A percentile compares a stretch with the other conserved stretches of the same genome.
Conservation (phyloP, 2,113 vertebrate species). For the Chaenogobius annularis region DNA sequence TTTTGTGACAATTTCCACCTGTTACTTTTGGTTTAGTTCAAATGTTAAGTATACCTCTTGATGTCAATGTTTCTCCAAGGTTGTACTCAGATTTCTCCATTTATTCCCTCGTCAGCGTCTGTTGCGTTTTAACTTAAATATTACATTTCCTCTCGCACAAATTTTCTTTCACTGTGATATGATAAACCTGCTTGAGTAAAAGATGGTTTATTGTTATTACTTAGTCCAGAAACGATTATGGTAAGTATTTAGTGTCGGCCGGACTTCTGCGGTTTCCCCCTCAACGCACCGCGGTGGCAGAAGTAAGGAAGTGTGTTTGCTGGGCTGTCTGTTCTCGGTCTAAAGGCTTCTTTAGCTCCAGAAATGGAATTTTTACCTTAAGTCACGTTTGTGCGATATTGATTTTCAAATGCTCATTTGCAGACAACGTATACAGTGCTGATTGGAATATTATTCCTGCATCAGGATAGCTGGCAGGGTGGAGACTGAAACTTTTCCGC, state of each 20-base stretch:
- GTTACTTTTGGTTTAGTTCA: too few species aligned
- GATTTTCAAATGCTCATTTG: conserved; percentile 63
- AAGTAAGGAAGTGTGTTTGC: background rate
- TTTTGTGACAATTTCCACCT: conserved; percentile 44
- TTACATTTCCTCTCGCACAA: background rate
- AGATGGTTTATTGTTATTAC: conserved; percentile 59
- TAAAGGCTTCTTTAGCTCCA: conserved; percentile 50
- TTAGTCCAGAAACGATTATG: conserved; percentile 60
- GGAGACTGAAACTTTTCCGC: too few species aligned
- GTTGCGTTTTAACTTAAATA: conserved; percentile 40
- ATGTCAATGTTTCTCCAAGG: conserved; percentile 28
- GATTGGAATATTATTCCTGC: conserved; percentile 58
- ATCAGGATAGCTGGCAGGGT: conserved; percentile 72
- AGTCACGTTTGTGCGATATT: conserved; percentile 36
- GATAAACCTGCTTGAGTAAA: conserved; percentile 53
- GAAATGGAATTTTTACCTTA: conserved; percentile 52
- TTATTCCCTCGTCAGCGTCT: conserved; percentile 39
- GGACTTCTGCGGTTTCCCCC: conserved; percentile 50
- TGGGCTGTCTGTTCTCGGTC: conserved; percentile 60
- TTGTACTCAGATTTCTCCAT: conserved; percentile 49
- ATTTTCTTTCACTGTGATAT: conserved; percentile 52
- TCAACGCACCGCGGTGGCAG: conserved; percentile 67
- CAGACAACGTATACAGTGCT: conserved; percentile 52
- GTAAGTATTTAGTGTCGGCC: conserved; percentile 57
- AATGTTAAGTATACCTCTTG: conserved; percentile 31